Evolutionary conservation across 2,113 vertebrate species (phyloP), one percentile per base, ranked within the genome.

Genomic region (Actenoides lindsayi): DNA sequence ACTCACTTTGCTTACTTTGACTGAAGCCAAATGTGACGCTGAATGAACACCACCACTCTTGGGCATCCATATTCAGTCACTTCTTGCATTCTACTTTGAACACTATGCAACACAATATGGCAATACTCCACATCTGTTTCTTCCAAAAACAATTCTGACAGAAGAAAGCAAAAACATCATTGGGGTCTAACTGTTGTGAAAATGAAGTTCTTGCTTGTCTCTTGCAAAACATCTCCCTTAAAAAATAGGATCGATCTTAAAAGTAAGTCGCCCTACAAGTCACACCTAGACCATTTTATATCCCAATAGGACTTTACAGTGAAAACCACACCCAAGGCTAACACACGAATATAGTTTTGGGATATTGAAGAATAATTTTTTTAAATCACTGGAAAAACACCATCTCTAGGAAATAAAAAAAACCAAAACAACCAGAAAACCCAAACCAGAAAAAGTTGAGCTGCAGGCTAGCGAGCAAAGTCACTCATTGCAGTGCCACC

Each of bases 11-110:
- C 8, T 79, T 8, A 9, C 48, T 79, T 78, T 2, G 2, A 23
- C 0, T 51, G 35, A 76, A 53, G 18, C 41, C 25, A 91, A 56
- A 64, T 10, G 71, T 0, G 0, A 63, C 0, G 0, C 4, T 51
- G 64, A 89, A 84, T 8, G 13, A 79, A 33, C 46, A 56, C 16
- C 16, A 30, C 18, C 78, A 78, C 48, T 46, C 56, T 63, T 30
- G 35, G 1, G 2, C 33, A 64, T 56, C 23, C 39, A 8, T 35
- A 33, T 46, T 78, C 53, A 60, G 37, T 31, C 65, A 44, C 25
- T 60, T 79, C 78, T 59, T 70, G 46, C 28, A 37, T 70, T 87
- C 69, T 75, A 64, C 56, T 87, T 81, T 70, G 59, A 70, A 90
- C 1, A 1, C 15, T 68, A 25, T 0, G 0, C 64, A 93, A 83